Base-by-base conservation (phyloP, 1,140 invertebrate species). In the Neodiprion pinetum region DNA sequence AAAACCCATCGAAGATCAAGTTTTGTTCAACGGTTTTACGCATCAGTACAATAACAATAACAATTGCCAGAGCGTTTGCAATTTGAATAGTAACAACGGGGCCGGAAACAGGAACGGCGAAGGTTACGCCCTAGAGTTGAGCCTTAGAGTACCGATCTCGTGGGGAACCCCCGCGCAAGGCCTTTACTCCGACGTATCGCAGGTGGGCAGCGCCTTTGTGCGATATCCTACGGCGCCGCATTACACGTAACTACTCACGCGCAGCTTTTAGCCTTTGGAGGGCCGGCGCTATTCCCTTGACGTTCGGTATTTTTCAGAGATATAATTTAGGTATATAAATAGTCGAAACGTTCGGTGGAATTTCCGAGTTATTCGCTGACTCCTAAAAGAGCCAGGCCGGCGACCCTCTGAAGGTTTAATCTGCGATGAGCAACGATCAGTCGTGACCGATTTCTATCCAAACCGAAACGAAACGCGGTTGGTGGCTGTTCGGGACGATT, bases 181-280 rank as follows among this genome's bases (percentile, higher is more conserved):
- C 14, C 21, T 77, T 11, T 82, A 85, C 53, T 67, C 72, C 21
- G 85, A 85, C 28, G 79, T 83, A 69, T 81, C 79, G 14, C 85
- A 82, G 61, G 78, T 85, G 48, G 79, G 80, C 75, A 87, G 83
- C 81, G 85, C 87, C 74, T 88, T 88, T 76, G 83, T 86, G 50
- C 83, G 87, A 78, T 88, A 85, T 82, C 86, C 84, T 9, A 48
- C 81, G 48, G 83, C 77, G 76, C 79, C 83, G 74, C 81, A 81
- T 74, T 84, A 82, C 70, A 80, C 75, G n/a, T 84, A 82, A 78
- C 28, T 40, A 40, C 28, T 40, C 28, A 40, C 28, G 28, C 28
- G 28, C 28, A 40, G 28, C 28, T 40, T 40, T 40, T 21, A 21
- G 17, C 17, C 17, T 21, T 21, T 21, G 17, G 17, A 21, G 17